Percentiles rank a stretch among this genome's conserved stretches.
Conservation (phyloP, 2,113 vertebrate genomes). For the Acanthochromis polyacanthus region DNA sequence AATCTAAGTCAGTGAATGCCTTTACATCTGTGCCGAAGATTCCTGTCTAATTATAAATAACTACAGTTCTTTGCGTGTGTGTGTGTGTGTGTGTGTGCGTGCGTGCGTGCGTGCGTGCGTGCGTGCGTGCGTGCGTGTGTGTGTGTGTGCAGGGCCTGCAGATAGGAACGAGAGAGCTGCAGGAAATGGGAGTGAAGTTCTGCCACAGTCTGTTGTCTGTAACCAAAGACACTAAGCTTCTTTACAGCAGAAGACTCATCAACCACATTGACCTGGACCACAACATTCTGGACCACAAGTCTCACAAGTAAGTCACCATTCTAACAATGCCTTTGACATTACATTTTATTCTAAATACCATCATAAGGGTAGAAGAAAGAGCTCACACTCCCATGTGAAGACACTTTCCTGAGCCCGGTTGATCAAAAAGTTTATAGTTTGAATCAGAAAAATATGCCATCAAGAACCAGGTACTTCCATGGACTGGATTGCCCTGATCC, state of each 20-base stretch:
- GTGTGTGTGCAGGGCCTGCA: constrained; percentile 88
- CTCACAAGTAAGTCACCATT: constrained; percentile 77
- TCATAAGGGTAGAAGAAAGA: neutral
- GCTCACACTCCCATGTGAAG: too few relatives aligned
- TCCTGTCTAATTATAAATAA: neutral
- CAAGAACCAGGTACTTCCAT: too few relatives aligned
- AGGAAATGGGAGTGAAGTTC: constrained; percentile 95
- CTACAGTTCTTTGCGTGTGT: neutral
- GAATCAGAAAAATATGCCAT: too few relatives aligned
- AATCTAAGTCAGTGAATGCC: neutral
- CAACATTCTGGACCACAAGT: constrained; percentile 81
- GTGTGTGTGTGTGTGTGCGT: constrained; percentile 33
- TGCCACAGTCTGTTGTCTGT: constrained; percentile 91
- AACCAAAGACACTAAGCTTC: constrained; percentile 81
- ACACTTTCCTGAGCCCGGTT: too few relatives aligned
- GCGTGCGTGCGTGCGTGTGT: constrained; percentile 38
- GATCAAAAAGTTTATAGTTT: too few relatives aligned
- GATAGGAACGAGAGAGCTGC: constrained; percentile 88
- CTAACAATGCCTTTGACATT: too few relatives aligned
- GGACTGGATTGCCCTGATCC: too few relatives aligned
- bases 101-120: constrained; percentile 33
- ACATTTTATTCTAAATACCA: neutral
- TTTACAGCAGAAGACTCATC: constrained; percentile 83
- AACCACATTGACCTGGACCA: constrained; percentile 82
- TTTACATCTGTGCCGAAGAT: neutral